phyloP scores from a whole-genome alignment of 2,113 vertebrate genomes.

The Cyprinodon brontotheroides region DNA sequence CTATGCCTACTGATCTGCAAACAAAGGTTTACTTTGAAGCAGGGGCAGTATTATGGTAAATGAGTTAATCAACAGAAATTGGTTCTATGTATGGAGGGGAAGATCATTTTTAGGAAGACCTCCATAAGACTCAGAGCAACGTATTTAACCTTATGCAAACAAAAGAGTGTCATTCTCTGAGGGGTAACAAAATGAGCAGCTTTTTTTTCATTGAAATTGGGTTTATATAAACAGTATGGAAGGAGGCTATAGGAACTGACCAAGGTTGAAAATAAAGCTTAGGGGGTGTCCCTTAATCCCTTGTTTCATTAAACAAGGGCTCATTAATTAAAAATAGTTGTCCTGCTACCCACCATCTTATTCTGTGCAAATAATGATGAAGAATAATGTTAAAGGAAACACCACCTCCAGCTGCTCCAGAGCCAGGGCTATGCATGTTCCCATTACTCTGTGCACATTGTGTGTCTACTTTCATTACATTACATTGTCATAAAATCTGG shows the following conservation, averaged over 20 bases:
- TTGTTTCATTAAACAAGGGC: conserved; percentile 24
- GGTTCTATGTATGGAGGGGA: background rate
- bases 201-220: background rate
- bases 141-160: conserved; percentile 43
- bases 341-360: background rate
- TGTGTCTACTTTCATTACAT: conserved; percentile 20
- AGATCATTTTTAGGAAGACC: conserved; percentile 14
- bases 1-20: background rate
- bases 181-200: conserved; percentile 15
- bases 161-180: conserved; percentile 21
- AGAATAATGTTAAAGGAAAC: conserved; percentile 8
- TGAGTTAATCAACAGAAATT: conserved; percentile 6
- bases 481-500: conserved; percentile 44
- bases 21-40: background rate
- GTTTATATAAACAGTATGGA: background rate
- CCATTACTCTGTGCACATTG: conserved; percentile 1
- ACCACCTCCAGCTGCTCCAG: background rate
- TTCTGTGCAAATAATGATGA: conserved; percentile 16
- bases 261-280: conserved; percentile 3
- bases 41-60: background rate
- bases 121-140: conserved; percentile 33
- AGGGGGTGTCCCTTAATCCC: conserved; percentile 14
- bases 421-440: background rate
- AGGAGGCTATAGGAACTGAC: conserved; percentile 10
- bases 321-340: conserved; percentile 4